These are phyloP conservation scores for Eurytoma adleriae DNA, from an alignment of 2,888 invertebrate genomes.

Conservation along the genomic window DNA sequence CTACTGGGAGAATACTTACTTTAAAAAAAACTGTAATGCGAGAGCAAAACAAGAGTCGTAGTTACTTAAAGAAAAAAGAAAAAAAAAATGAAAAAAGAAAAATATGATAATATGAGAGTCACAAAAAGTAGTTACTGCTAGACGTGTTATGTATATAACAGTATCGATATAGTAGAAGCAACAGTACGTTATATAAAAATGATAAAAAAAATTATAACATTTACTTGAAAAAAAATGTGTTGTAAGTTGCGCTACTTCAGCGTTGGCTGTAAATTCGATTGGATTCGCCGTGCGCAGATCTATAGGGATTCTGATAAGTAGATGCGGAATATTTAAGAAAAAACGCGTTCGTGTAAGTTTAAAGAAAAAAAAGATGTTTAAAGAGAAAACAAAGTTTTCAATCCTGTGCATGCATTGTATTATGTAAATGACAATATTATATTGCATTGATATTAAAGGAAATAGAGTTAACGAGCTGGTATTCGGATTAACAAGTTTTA, in stretches of 20 bases:
- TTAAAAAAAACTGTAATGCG: slow-evolving; percentile 49
- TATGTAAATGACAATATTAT: slow-evolving; percentile 68
- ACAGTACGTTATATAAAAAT: slow-evolving; percentile 60
- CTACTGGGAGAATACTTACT: neutral
- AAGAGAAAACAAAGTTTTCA: slow-evolving; percentile 60
- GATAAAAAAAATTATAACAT: slow-evolving; percentile 58
- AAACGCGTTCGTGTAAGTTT: slow-evolving; percentile 47
- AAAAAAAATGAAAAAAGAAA: slow-evolving; percentile 36
- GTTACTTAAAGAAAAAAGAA: slow-evolving; percentile 58
- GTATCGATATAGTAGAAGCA: slow-evolving; percentile 61
- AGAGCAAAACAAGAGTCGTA: slow-evolving; percentile 60
- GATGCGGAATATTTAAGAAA: neutral
- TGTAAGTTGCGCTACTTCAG: slow-evolving; percentile 70
- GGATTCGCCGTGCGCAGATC: slow-evolving; percentile 58
- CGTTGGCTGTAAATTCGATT: slow-evolving; percentile 69
- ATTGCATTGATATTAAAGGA: slow-evolving; percentile 53
- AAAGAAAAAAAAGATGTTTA: slow-evolving; percentile 43
- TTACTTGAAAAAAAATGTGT: slow-evolving; percentile 68
- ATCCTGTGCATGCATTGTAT: slow-evolving; percentile 65
- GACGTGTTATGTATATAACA: slow-evolving; percentile 72
- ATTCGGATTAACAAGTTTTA: slow-evolving; percentile 50
- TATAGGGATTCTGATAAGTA: slow-evolving; percentile 17
- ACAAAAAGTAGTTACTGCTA: slow-evolving; percentile 69
- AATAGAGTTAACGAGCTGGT: slow-evolving; percentile 30
- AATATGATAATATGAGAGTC: slow-evolving; percentile 49